Evolutionary conservation across 2,888 invertebrate genomes (phyloP), one percentile per base, ranked within the genome.

Genomic region (Dryobota labecula): DNA sequence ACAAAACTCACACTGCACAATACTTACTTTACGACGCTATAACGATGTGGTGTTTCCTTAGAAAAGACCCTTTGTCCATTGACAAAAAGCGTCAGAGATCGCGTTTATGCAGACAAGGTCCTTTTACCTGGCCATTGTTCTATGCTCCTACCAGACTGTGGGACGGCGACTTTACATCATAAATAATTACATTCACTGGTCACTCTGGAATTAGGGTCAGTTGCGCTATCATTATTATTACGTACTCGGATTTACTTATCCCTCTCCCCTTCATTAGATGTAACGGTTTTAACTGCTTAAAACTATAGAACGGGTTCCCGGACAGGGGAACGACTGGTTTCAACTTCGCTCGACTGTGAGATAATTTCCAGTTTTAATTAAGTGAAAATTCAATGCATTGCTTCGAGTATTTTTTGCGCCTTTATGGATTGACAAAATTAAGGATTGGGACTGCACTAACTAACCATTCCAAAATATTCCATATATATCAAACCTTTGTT

Each of bases 251-350:
- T 93, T 94, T 92, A 92, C 91, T 94, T 93, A 93, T 91, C 93
- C 92, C 92, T 92, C 94, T 93, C 95, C 95, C 95, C 93, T 93
- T 96, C 95, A 96, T 96, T 95, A 96, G 95, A 92, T 93, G 94
- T 95, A 96, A 96, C 96, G 95, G 96, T 95, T 95, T 94, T 94
- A 92, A 93, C 93, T 93, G 94, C 92, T 95, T 96, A 95, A 96
- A 95, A 96, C 96, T 95, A 95, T 94, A 87, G 94, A 96, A 95
- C 96, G 91, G 92, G 96, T 96, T 96, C 90, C 88, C 84, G 76
- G 83, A 90, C 91, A 91, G 93, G 95, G 95, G 93, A 88, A 89
- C 86, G 89, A 94, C 95, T 93, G 94, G 94, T 94, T 94, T 92
- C 88, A 90, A 84, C 85, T 90, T 87, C 89, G 87, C 87, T 91